Evolutionary conservation across 2,113 vertebrate genomes (phyloP).

Genomic region (Xyliphius kryptos): DNA sequence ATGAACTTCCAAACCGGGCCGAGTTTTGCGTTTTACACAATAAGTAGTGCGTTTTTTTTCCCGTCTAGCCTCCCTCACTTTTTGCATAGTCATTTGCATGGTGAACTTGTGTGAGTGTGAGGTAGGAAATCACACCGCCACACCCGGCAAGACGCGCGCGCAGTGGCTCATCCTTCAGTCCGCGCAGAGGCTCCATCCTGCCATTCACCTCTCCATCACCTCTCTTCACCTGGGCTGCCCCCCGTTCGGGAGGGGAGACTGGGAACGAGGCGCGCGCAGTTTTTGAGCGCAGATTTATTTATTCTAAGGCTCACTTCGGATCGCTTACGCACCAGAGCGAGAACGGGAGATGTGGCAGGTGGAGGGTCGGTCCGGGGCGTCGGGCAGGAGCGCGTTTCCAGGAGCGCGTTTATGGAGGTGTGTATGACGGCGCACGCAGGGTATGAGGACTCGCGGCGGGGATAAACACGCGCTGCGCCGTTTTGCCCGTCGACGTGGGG

Average conservation of each 20-base stretch:
- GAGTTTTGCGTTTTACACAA: no score
- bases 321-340: no score
- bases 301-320: no score
- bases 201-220: no score
- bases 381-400: background rate
- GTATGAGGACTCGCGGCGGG: conserved; percentile 3
- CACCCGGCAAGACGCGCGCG: conserved; percentile 15
- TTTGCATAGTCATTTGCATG: conserved; percentile 24
- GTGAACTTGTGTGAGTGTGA: conserved; percentile 3
- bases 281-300: no score
- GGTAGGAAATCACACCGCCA: conserved; percentile 13
- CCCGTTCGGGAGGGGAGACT: no score
- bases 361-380: background rate
- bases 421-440: conserved; percentile 3
- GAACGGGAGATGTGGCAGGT: conserved; percentile 8
- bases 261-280: no score
- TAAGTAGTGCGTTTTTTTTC: no score
- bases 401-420: background rate
- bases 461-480: conserved; percentile 16
- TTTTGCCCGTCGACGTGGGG: conserved; percentile 14
- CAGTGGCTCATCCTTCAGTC: no score
- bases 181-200: no score
- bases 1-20: no score
- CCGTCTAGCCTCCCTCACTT: conserved; percentile 2
- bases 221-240: no score